A percentile compares a stretch with the other conserved stretches of the same genome.
Evolutionary conservation across 2,113 vertebrate species (phyloP).

Genomic region (Nestor notabilis): DNA sequence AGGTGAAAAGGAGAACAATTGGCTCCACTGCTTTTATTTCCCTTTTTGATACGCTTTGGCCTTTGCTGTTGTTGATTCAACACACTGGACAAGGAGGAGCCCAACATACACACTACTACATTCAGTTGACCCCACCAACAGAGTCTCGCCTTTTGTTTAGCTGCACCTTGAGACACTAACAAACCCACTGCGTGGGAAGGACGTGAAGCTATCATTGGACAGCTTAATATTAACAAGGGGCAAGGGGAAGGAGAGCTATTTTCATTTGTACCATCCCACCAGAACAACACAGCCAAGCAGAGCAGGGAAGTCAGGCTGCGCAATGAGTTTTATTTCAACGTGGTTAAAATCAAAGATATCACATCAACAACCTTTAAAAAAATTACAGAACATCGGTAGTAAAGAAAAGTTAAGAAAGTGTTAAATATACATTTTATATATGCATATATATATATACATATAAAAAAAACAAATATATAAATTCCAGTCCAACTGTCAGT

Average conservation of each 20-base stretch:
- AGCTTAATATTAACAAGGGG: neutral
- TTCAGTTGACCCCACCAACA: fast-evolving
- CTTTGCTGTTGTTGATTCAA: neutral
- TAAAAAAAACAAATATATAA: neutral
- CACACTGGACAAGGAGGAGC: neutral
- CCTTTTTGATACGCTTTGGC: neutral
- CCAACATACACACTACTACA: fast-evolving
- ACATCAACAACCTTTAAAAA: neutral
- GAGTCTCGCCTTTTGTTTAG: neutral
- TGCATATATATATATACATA: neutral
- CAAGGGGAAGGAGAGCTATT: neutral
- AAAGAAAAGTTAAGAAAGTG: neutral
- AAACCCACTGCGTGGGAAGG: neutral
- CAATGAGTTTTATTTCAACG: neutral
- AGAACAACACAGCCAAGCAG: neutral
- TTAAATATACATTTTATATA: neutral
- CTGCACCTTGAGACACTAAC: neutral
- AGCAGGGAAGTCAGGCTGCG: neutral
- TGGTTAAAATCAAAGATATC: neutral
- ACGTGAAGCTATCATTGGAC: neutral
- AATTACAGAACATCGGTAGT: neutral
- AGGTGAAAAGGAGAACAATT: neutral
- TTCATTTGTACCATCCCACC: neutral
- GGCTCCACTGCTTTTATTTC: neutral
- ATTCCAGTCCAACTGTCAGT: neutral